phyloP scores from a whole-genome alignment of 2,888 invertebrate species.

The Daptonema setosum region DNA sequence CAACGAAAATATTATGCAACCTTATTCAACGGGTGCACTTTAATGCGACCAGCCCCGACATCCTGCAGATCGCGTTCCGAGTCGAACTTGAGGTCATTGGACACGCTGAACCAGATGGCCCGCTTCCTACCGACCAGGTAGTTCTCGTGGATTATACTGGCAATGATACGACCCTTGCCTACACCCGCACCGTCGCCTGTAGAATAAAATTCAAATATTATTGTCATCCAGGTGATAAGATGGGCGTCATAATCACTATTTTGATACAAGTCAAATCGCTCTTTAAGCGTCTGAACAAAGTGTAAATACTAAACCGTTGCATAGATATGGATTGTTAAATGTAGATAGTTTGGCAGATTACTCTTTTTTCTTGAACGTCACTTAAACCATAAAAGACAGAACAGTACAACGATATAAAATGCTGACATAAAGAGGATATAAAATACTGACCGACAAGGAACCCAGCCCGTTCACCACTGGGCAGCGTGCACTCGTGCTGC shows the following conservation, averaged over 20 bases:
- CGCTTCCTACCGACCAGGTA: constrained; percentile 73
- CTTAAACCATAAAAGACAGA: no score
- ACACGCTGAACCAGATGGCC: constrained; percentile 79
- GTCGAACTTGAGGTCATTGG: constrained; percentile 91
- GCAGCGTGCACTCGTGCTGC: constrained; percentile 64
- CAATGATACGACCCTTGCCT: constrained; percentile 89
- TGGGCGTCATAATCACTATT: no score
- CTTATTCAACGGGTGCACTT: constrained; percentile 68
- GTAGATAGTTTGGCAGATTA: no score
- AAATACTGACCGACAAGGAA: constrained; percentile 66
- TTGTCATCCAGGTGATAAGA: no score
- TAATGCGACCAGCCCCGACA: constrained; percentile 68
- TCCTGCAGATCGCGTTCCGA: constrained; percentile 83
- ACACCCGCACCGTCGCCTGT: constrained; percentile 90
- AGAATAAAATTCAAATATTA: constrained; percentile 1
- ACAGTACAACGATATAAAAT: no score
- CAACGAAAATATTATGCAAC: constrained; percentile 34
- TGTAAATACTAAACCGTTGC: no score
- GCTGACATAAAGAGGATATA: no score
- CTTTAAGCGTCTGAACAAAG: no score
- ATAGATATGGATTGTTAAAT: no score
- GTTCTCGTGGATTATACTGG: constrained; percentile 92
- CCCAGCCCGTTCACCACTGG: constrained; percentile 53
- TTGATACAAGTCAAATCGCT: no score
- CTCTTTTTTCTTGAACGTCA: no score